phyloP scores from a whole-genome alignment of 2,113 vertebrate species.

The Salvator merianae region DNA sequence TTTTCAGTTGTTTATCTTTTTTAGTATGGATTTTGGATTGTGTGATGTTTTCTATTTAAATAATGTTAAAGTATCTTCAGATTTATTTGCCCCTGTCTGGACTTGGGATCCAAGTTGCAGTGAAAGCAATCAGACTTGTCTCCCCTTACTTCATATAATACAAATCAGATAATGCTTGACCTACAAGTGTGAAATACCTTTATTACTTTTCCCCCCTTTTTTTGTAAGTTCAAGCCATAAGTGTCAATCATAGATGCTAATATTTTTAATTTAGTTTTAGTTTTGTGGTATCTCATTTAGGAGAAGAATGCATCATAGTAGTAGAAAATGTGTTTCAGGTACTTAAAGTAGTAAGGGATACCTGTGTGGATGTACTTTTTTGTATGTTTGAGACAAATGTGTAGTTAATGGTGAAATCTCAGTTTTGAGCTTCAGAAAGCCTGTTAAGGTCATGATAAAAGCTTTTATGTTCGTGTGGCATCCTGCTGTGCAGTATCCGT shows the following conservation, averaged over 20 bases:
- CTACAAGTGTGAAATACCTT: background rate
- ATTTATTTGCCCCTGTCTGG: constrained; percentile 14
- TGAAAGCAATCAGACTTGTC: background rate
- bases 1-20: constrained; percentile 19
- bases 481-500: background rate
- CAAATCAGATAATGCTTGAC: background rate
- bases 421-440: background rate
- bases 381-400: background rate
- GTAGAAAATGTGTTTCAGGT: background rate
- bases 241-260: background rate
- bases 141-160: background rate
- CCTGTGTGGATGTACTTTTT: background rate
- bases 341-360: background rate
- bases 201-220: background rate
- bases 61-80: constrained; percentile 27
- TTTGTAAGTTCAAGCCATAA: background rate
- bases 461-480: background rate
- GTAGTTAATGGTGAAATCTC: background rate
- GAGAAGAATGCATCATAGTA: background rate
- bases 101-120: background rate
- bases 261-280: background rate
- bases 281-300: background rate
- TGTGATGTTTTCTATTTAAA: constrained; percentile 28
- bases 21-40: background rate
- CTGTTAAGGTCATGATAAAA: background rate